Evolutionary conservation across 2,113 vertebrate genomes (phyloP).

Genomic region (Heterocephalus glaber): DNA sequence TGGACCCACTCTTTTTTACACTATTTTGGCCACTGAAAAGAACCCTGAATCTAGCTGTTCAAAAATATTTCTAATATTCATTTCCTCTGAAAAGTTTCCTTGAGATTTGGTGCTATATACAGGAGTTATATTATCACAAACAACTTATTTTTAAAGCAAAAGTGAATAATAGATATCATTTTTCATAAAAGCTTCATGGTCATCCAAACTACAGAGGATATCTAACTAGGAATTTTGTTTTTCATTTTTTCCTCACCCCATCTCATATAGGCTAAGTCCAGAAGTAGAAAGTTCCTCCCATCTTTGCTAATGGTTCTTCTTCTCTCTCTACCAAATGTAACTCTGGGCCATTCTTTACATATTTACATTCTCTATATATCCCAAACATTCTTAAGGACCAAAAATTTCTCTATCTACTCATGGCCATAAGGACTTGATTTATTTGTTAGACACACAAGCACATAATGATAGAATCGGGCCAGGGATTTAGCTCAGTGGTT

Average conservation of each 20-base stretch:
- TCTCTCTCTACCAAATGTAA: neutral
- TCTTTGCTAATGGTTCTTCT: neutral
- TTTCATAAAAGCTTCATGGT: neutral
- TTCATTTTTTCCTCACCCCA: neutral
- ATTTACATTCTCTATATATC: neutral
- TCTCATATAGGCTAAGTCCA: neutral
- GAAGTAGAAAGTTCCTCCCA: neutral
- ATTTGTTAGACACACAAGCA: neutral
- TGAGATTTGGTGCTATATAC: neutral
- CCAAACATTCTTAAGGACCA: neutral
- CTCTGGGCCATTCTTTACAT: neutral
- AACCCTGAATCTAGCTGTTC: neutral
- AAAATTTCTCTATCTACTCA: neutral
- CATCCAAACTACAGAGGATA: rapidly evolving
- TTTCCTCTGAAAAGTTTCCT: neutral
- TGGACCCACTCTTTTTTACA: neutral
- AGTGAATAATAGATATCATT: neutral
- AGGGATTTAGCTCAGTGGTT: no score
- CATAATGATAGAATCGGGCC: neutral
- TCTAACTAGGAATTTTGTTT: neutral
- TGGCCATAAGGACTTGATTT: neutral
- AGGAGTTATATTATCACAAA: neutral
- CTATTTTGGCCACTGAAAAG: neutral
- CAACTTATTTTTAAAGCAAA: neutral
- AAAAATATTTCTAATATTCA: neutral